phyloP scores from a whole-genome alignment of 2,797 vertebrate genomes.

The Enteromius paludinosus region DNA sequence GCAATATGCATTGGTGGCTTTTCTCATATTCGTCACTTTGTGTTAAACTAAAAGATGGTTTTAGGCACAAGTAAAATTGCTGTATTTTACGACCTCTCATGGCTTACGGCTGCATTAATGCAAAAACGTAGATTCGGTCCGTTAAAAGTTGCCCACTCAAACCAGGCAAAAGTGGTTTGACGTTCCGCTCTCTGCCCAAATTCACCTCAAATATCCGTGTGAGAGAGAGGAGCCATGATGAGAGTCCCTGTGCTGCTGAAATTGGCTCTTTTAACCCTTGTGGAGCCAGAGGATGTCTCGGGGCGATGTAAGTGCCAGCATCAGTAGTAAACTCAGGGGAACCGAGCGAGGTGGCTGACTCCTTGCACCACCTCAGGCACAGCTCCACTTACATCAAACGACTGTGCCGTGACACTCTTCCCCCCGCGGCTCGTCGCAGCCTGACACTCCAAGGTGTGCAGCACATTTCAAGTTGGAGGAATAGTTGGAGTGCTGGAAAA shows the following conservation, averaged over 20 bases:
- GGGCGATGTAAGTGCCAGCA: slow-evolving; percentile 73
- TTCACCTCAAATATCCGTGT: slow-evolving; percentile 52
- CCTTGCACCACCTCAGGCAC: slow-evolving; percentile 79
- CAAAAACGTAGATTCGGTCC: slow-evolving; percentile 29
- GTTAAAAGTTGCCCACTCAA: slow-evolving; percentile 46
- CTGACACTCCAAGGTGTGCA: slow-evolving; percentile 69
- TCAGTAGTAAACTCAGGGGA: slow-evolving; percentile 74
- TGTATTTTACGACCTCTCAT: not conserved
- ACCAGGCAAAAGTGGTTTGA: slow-evolving; percentile 46
- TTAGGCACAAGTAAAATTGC: not conserved
- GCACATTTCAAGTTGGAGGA: slow-evolving; percentile 68
- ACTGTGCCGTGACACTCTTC: slow-evolving; percentile 71
- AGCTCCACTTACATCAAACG: slow-evolving; percentile 79
- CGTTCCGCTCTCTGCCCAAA: slow-evolving; percentile 53
- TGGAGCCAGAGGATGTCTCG: slow-evolving; percentile 58
- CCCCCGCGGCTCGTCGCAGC: slow-evolving; percentile 69
- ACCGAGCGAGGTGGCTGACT: slow-evolving; percentile 77
- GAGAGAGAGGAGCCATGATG: slow-evolving; percentile 57
- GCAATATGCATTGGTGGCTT: not conserved
- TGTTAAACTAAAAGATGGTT: too few relatives aligned
- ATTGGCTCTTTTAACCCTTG: slow-evolving; percentile 71
- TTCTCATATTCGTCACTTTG: not conserved
- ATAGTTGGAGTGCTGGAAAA: slow-evolving; percentile 59
- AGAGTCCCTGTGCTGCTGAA: slow-evolving; percentile 62
- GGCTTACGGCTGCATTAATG: slow-evolving; percentile 12